Evolutionary conservation across 2,797 vertebrate species (phyloP), one percentile per base, ranked within the genome.

Genomic region (Benthosema pterotum): DNA sequence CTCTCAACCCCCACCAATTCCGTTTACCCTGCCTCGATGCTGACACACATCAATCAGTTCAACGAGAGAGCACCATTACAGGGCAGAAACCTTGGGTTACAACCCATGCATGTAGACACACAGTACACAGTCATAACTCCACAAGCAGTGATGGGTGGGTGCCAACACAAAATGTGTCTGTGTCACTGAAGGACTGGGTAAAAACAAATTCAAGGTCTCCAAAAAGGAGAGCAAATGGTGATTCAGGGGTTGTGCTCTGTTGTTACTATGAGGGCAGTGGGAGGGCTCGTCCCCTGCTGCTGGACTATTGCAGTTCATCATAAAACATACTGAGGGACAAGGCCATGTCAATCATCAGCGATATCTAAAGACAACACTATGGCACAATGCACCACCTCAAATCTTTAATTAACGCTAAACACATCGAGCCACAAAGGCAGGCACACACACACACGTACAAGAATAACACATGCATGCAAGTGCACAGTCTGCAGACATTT

Each of bases 1-100:
- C 49, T 56, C 53, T 49, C 38, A 12, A 16, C 22, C 51, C 42
- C 19, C 62, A 59, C 15, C 47, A 5, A 16, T 46, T 58, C 38
- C 25, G 42, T 51, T 76, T 60, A 59, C 63, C 51, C 69, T 53
- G 2, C 67, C 75, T 81, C 79, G 58, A 63, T 50, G 53, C 59
- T 63, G 74, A 75, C 16, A n/a, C n/a, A n/a, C n/a, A 75, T 78
- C 77, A 71, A 72, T 84, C 84, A 77, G 71, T 63, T 59, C 28
- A 5, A 38, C 32, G 7, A 38, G 51, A 77, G 69, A 68, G 64
- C 74, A 80, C 69, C 69, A 71, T 77, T 77, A 77, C 69, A 59
- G 71, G 65, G 71, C 67, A 78, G 57, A 83, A 78, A 75, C 46
- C 25, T 52, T 43, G 18, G 48, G 63, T 4, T 50, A 11, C 6